Evolutionary conservation across 2,888 invertebrate genomes (phyloP).

Genomic region (Carabus problematicus): DNA sequence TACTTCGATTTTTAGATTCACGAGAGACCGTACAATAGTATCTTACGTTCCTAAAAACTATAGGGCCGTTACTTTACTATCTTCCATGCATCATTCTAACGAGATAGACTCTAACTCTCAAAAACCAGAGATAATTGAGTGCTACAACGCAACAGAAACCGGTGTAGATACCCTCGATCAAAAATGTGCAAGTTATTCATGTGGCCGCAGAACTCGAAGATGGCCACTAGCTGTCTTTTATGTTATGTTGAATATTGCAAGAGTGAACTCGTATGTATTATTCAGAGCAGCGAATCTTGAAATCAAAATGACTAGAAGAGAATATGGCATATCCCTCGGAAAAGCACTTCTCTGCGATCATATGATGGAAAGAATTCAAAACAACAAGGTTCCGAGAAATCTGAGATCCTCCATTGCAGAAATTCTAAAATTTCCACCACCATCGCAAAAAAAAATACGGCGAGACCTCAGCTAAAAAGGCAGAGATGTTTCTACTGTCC

Average conservation of each 20-base stretch:
- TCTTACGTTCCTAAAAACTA: conserved; percentile 30
- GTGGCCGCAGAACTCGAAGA: conserved; percentile 18
- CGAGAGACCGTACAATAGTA: conserved; percentile 43
- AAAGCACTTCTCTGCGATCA: no score
- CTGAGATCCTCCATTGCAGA: no score
- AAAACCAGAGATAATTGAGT: conserved; percentile 30
- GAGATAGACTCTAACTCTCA: conserved; percentile 18
- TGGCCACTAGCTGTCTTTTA: conserved; percentile 43
- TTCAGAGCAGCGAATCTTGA: no score
- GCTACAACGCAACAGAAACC: conserved; percentile 12
- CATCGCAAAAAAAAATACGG: no score
- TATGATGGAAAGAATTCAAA: no score
- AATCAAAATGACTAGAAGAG: no score
- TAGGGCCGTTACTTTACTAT: conserved; percentile 43
- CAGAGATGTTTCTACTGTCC: no score
- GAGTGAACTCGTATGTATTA: conserved; percentile 11
- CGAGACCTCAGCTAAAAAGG: no score
- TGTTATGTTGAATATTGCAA: conserved; percentile 35
- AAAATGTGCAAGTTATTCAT: conserved; percentile 17
- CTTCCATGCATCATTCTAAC: conserved; percentile 45
- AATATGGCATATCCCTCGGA: no score
- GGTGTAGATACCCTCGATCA: conserved; percentile 4
- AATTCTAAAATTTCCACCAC: no score
- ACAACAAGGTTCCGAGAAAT: no score
- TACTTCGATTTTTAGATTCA: conserved; percentile 46